Conservation (phyloP, 2,797 vertebrate species). For the Dendrocincla tyrannina region DNA sequence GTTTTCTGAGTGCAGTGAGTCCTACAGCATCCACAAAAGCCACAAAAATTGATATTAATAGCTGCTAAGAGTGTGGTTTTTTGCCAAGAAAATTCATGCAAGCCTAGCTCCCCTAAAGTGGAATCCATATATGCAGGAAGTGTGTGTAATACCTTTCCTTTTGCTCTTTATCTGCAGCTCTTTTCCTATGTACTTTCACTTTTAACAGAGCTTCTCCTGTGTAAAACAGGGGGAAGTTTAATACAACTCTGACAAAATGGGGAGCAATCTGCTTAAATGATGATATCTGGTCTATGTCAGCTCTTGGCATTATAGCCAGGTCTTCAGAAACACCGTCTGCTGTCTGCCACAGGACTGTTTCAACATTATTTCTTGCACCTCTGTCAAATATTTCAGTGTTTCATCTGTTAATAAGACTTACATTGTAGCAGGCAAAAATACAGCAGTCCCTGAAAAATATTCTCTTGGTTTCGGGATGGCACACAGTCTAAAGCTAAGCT, state of each 20-base stretch:
- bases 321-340: not conserved
- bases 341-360: not conserved
- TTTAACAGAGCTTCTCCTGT: not conserved
- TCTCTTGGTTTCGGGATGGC: not conserved
- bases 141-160: not conserved
- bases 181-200: not conserved
- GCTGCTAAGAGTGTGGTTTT: not conserved
- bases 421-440: not conserved
- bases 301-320: not conserved
- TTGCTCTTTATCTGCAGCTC: not conserved
- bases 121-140: not conserved
- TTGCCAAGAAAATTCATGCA: not conserved
- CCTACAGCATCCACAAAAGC: not conserved
- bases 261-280: not conserved
- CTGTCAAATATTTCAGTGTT: not conserved
- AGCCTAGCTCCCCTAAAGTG: not conserved
- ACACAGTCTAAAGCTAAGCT: not conserved
- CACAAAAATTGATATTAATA: not conserved
- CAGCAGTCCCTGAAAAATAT: not conserved
- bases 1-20: not conserved
- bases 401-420: not conserved
- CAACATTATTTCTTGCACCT: not conserved
- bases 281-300: not conserved
- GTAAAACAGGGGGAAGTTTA: not conserved
- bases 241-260: not conserved